phyloP scores from a whole-genome alignment of 2,888 invertebrate species.

The Ophion costatus region DNA sequence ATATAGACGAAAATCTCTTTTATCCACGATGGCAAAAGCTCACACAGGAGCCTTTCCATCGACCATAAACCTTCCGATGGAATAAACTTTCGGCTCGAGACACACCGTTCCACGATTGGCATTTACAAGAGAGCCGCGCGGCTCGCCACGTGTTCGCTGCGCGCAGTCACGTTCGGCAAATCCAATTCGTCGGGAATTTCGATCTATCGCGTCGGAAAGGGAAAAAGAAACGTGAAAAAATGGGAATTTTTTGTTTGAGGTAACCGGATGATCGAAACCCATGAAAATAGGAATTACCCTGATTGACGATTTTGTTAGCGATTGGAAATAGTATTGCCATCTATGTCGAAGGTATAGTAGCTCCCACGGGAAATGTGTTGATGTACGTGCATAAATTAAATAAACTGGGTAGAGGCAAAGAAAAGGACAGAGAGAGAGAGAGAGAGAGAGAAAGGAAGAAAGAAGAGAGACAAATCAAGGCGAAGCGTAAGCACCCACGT shows the following conservation, averaged over 20 bases:
- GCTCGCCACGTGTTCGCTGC: slow-evolving; percentile 1
- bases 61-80: slow-evolving; percentile 32
- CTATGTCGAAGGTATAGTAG: no score
- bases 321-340: background rate
- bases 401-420: no score
- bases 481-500: slow-evolving; percentile 37
- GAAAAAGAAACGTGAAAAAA: background rate
- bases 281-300: no score
- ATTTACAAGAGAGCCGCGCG: background rate
- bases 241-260: no score
- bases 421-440: background rate
- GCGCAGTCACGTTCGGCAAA: no score
- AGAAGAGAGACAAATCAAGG: slow-evolving; percentile 24
- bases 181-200: background rate
- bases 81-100: slow-evolving; percentile 34
- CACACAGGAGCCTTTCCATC: slow-evolving; percentile 7
- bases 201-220: background rate
- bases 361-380: no score
- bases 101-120: slow-evolving; percentile 28
- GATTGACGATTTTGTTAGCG: background rate
- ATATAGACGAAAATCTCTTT: slow-evolving; percentile 72
- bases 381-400: no score
- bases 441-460: slow-evolving; percentile 2
- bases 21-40: slow-evolving; percentile 62
- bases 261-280: no score